phyloP scores from a whole-genome alignment of 2,797 vertebrate genomes.

The Iguana delicatissima region DNA sequence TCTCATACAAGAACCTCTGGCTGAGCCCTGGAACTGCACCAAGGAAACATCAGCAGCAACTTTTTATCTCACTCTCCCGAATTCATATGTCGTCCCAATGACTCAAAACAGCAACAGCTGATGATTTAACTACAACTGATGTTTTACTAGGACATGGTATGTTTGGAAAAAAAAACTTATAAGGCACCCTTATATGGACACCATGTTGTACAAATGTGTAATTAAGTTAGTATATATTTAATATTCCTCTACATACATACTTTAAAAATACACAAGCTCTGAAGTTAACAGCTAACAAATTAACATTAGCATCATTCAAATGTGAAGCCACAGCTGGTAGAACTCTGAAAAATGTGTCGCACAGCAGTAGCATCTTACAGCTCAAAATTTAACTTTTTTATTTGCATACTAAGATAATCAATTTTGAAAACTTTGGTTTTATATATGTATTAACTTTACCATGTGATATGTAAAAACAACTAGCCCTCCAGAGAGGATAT shows the following conservation, averaged over 20 bases:
- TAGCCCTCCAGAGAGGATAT: conserved; percentile 17
- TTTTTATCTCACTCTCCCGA: too few relatives aligned
- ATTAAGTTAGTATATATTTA: too few relatives aligned
- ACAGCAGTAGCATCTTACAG: neutral
- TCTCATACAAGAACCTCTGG: too few relatives aligned
- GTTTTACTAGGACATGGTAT: too few relatives aligned
- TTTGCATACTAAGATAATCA: conserved; percentile 6
- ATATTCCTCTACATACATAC: neutral
- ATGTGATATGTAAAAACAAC: conserved; percentile 2
- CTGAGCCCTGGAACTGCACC: too few relatives aligned
- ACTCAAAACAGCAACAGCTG: too few relatives aligned
- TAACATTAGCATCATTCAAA: neutral
- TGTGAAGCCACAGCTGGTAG: neutral
- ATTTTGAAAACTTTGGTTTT: conserved; percentile 23
- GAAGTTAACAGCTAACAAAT: neutral
- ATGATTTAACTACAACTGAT: too few relatives aligned
- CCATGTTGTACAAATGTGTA: too few relatives aligned
- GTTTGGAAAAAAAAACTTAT: too few relatives aligned
- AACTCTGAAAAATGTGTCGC: neutral
- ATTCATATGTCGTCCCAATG: too few relatives aligned
- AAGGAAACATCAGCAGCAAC: too few relatives aligned
- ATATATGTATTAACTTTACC: conserved; percentile 3
- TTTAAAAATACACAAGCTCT: neutral
- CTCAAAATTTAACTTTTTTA: neutral
- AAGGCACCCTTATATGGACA: too few relatives aligned